Conservation (phyloP, 2,113 vertebrate species). For the Laticauda colubrina region DNA sequence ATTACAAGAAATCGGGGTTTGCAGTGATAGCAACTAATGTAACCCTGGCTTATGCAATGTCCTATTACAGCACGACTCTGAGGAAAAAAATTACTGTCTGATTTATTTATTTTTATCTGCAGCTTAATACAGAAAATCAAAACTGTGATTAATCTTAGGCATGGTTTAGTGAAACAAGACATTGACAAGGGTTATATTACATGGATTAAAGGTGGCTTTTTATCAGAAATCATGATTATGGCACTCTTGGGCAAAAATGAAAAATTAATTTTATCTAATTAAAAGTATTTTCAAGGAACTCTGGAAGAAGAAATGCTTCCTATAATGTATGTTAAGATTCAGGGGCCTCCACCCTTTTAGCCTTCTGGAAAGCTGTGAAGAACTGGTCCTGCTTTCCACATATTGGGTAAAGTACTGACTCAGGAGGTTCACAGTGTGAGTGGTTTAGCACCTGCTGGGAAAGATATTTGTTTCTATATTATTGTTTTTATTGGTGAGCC, state of each 20-base stretch:
- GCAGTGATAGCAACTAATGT: background rate
- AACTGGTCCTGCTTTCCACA: background rate
- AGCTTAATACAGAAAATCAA: background rate
- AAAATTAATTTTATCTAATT: background rate
- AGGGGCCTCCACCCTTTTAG: background rate
- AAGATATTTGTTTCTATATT: background rate
- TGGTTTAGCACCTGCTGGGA: background rate
- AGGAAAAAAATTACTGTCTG: background rate
- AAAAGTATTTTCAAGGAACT: background rate
- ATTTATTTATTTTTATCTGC: background rate
- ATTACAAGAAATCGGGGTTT: background rate
- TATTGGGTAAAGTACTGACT: background rate
- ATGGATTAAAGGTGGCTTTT: background rate
- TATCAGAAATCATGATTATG: background rate
- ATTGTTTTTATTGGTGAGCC: background rate
- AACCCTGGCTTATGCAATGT: background rate
- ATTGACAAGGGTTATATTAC: background rate
- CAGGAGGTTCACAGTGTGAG: background rate
- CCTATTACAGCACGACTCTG: background rate
- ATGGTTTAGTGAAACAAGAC: background rate
- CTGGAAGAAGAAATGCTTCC: background rate
- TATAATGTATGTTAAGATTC: background rate
- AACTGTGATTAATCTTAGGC: background rate
- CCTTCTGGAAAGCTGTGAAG: background rate
- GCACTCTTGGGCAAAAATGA: background rate